Evolutionary conservation across 2,888 invertebrate genomes (phyloP).

Genomic region (Chydorus sphaericus): DNA sequence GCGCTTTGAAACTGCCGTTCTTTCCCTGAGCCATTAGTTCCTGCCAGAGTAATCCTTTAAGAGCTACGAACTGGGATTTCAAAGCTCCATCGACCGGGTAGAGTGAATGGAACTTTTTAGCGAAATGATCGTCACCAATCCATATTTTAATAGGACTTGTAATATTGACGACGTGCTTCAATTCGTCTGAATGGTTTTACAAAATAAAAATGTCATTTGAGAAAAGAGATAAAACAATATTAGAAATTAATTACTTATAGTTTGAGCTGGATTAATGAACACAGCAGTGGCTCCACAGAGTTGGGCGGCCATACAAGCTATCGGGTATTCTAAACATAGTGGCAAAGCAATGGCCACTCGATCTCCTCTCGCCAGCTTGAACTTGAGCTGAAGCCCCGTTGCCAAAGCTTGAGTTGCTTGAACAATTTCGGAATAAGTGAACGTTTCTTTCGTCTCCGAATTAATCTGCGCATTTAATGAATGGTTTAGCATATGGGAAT

Average conservation of each 20-base stretch:
- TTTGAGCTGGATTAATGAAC: constrained; percentile 47
- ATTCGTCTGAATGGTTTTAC: constrained; percentile 44
- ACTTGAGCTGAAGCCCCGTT: background rate
- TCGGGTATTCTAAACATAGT: constrained; percentile 38
- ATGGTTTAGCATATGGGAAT: too few species aligned
- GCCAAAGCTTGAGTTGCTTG: background rate
- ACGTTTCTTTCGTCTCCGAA: background rate
- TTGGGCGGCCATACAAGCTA: constrained; percentile 39
- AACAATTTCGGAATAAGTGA: background rate
- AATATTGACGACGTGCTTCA: constrained; percentile 48
- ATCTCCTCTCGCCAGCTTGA: background rate
- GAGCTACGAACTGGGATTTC: too few species aligned
- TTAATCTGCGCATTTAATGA: constrained; percentile 1
- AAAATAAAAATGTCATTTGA: background rate
- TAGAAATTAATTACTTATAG: constrained; percentile 33
- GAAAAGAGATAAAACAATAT: constrained; percentile 2
- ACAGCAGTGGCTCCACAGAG: constrained; percentile 43
- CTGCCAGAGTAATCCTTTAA: too few species aligned
- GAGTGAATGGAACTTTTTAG: background rate
- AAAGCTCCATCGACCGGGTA: background rate
- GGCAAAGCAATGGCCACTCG: constrained; percentile 7
- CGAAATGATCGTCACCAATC: constrained; percentile 4
- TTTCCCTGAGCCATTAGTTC: too few species aligned
- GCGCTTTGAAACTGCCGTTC: too few species aligned
- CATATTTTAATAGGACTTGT: constrained; percentile 49